Base-by-base conservation (phyloP, 2,797 vertebrate species). In the Potorous gilbertii region DNA sequence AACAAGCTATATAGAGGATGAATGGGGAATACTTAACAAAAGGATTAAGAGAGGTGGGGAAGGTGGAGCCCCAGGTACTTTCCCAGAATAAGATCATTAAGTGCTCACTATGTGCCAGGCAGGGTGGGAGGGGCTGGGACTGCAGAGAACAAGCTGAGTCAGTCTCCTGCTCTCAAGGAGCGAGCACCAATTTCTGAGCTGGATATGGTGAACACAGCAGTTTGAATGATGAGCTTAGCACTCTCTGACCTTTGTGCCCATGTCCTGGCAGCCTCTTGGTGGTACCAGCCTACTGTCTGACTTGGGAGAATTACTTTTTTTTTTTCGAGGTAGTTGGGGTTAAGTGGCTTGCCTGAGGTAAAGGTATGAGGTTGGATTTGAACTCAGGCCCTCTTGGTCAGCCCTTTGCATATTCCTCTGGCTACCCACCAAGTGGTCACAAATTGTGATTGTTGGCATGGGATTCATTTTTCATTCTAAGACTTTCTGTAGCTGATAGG, bases 121-220 rank as follows among this genome's bases (percentile, higher is more conserved):
- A 46, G 21, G 62, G 40, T 50, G 40, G 1, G 0, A 50, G 46
- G 21, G 74, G 74, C 74, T 46, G 9, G 9, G 40, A 11, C 40
- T 50, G n/a, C 18, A 40, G 18, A 21, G 8, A 11, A 40, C 9
- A 81, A 46, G 21, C 40, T 2, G 21, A 81, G 74, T 9, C 21
- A 24, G 40, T 40, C n/a, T 4, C 16, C 74, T 46, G 24, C 40
- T 3, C 40, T 81, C 40, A 11, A 27, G 40, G 74, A 81, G 74
- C 1, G 8, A 0, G 0, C 8, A 10, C 10, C 1, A 10, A 46
- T 21, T 11, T 74, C n/a, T 24, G 34, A 40, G 34, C 5, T 18
- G 18, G 29, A 3, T 59, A 11, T 59, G 57, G 57, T 31, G 29
- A 13, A 31, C 29, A 28, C 29, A 62, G 31, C 31, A 34, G 59